Base-by-base conservation (phyloP, 2,113 vertebrate species). In the Delphinus delphis region DNA sequence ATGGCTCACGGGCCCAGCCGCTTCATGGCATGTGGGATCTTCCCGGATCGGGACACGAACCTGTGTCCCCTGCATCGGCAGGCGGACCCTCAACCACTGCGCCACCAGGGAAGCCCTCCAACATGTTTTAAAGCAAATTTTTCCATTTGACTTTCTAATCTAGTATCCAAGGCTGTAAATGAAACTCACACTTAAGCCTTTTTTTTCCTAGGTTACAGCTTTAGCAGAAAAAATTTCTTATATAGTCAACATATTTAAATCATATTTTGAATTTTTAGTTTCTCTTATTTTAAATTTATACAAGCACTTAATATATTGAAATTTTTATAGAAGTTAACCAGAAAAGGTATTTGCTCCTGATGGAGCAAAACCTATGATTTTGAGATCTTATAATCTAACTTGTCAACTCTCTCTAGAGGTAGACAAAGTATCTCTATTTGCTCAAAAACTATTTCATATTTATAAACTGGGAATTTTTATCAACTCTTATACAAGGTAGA, bases 391-490 rank as follows among this genome's bases (percentile, higher is more conserved):
- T 36, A 58, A 73, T n/a, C 44, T 84, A 67, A 63, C n/a, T 21
- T 70, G 50, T 63, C 67, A 73, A 53, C 28, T 76, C 21, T 58
- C 65, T 73, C 31, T 36, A 79, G n/a, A 60, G 28, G 60, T 60
- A 67, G 23, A 63, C 33, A 84, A 73, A 84, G 17, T 50, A 26
- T 58, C 63, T 50, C n/a, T 84, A 23, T 68, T 88, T 94, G 21
- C 53, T 63, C 76, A 92, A 33, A 88, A 70, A 60, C 18, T 31
- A 67, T 31, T 73, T 92, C 21, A 44, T 68, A 81, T 74, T 90
- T 93, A 85, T 74, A 90, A 90, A 65, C 58, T 55, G 41, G 53
- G 20, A 86, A 80, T 73, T 89, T 85, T 62, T 62, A 95, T 77
- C 62, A 83, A 55, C 31, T 84, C 21, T 82, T 81, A 68, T 14